Base-by-base conservation (phyloP, 2,797 vertebrate genomes). In the Paratrypauchen microcephalus region DNA sequence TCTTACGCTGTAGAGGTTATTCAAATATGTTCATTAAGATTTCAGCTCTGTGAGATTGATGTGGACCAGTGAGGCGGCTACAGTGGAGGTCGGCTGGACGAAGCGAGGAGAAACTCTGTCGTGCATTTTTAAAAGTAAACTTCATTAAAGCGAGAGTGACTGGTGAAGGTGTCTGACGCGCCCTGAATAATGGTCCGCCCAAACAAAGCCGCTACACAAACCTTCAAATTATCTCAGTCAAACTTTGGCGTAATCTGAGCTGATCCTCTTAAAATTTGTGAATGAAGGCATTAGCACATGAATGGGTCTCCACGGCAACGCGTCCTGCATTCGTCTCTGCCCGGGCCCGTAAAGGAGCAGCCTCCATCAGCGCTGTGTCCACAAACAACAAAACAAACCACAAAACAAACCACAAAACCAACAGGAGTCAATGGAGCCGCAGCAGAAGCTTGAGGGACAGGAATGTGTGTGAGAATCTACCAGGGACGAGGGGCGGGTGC, bases 251-350 rank as follows among this genome's bases (percentile, higher is more conserved):
- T 94, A 94, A 94, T 94, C 94, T 94, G 93, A 92, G 92, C 89
- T 93, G 92, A 94, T 94, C 94, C 94, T 93, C 92, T 94, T 94
- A 94, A 94, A 93, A 94, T 93, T 94, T 94, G 93, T 92, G 94
- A 94, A 94, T 94, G 90, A 92, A 91, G 74, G 71, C 87, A 94
- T 94, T 94, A 90, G 92, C 94, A 94, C 92, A 94, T 93, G 91
- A 94, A 94, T 94, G 85, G 81, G 62, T 64, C 75, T 66, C 92
- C 92, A 93, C 91, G 90, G 93, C 89, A 92, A 94, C 93, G 19
- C 82, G 90, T 92, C 92, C 92, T 93, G 93, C 92, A 92, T 94
- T 93, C 91, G 92, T 92, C 90, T 93, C 90, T 59, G 90, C 91
- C 83, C 87, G 80, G 77, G 69, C 89, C 93, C 92, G 91, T 93